Evolutionary conservation across 2,888 invertebrate genomes (phyloP).

Genomic region (Dendrolimus houi): DNA sequence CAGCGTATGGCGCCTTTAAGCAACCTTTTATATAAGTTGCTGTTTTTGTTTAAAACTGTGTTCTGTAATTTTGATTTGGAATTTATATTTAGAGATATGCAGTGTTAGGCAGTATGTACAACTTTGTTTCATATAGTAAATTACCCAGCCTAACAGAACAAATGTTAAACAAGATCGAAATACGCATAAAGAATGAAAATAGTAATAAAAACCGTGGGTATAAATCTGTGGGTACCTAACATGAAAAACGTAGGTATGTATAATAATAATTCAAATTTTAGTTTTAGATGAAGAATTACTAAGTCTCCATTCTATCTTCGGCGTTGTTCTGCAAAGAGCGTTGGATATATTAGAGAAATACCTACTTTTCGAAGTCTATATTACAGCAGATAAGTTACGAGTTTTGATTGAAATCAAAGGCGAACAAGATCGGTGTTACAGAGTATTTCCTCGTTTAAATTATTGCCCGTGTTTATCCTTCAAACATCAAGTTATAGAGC

Average conservation of each 20-base stretch:
- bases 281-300: constrained; percentile 76
- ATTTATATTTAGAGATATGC: too few species aligned
- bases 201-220: constrained; percentile 22
- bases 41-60: too few species aligned
- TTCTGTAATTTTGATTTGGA: too few species aligned
- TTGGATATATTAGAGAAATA: constrained; percentile 78
- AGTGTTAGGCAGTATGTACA: too few species aligned
- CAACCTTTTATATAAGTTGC: too few species aligned
- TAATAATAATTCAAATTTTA: constrained; percentile 24
- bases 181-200: constrained; percentile 17
- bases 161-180: constrained; percentile 32
- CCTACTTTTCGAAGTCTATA: constrained; percentile 64
- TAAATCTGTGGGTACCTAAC: not conserved
- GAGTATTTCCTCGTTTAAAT: constrained; percentile 79
- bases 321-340: constrained; percentile 74
- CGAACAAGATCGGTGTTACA: constrained; percentile 72
- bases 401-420: constrained; percentile 77
- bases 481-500: constrained; percentile 72
- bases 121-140: constrained; percentile 7
- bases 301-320: constrained; percentile 76
- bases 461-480: constrained; percentile 82
- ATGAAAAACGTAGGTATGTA: not conserved
- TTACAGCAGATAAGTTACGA: constrained; percentile 45
- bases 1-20: too few species aligned
- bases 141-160: constrained; percentile 28